phyloP scores from a whole-genome alignment of 2,888 invertebrate species.

The Limnephilus auricula region DNA sequence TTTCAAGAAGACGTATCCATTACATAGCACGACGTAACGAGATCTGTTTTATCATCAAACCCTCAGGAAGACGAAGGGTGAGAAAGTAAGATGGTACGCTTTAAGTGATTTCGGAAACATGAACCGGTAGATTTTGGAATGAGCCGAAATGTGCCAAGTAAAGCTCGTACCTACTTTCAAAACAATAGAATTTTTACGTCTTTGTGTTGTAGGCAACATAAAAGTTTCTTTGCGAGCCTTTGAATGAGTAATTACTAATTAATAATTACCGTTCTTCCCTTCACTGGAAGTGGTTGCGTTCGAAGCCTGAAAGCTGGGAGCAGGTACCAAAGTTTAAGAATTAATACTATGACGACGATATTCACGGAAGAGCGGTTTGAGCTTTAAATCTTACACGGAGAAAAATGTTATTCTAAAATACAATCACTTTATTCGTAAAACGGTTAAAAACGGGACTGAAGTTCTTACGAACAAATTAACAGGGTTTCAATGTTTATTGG shows the following conservation, averaged over 20 bases:
- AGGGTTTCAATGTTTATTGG: too few relatives aligned
- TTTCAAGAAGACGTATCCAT: neutral
- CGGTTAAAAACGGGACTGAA: too few relatives aligned
- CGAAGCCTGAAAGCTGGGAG: neutral
- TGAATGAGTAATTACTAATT: neutral
- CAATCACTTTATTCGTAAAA: too few relatives aligned
- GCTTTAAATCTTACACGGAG: neutral
- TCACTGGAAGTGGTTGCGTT: neutral
- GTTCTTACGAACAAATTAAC: too few relatives aligned
- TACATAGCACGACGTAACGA: neutral
- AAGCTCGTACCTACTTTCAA: neutral
- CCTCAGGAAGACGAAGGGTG: neutral
- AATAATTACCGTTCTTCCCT: neutral
- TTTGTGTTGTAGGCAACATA: neutral
- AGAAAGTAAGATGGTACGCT: neutral
- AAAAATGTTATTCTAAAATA: too few relatives aligned
- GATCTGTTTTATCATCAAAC: neutral
- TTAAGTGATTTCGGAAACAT: conserved; percentile 8
- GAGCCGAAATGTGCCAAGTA: neutral
- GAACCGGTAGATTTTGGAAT: neutral
- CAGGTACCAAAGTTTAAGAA: neutral
- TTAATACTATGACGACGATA: neutral
- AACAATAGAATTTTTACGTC: neutral
- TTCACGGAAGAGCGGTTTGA: neutral
- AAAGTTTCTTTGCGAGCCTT: neutral